Evolutionary conservation across 2,888 invertebrate genomes (phyloP), one percentile per base, ranked within the genome.

Genomic region (Nezara viridula): DNA sequence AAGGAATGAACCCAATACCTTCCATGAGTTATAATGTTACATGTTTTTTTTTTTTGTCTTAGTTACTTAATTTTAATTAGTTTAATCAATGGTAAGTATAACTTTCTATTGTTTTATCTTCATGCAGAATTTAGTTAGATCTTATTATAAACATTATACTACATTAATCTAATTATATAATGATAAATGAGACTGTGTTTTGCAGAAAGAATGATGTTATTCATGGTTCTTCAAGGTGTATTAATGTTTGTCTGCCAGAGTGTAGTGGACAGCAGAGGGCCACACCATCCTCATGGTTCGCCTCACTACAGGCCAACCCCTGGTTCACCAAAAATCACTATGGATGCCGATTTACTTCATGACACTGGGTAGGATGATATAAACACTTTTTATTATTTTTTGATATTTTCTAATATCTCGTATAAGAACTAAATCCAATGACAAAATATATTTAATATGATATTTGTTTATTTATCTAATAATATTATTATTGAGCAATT

Each of bases 341-440:
- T 95, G 88, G 96, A 97, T 92, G 93, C 94, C 19, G 94, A 96
- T 91, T 93, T 97, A 37, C 93, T 97, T 89, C 96, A 96, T 91
- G 97, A 97, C 92, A 94, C 95, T 73, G 95, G 95, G 97, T 97
- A 93, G 93, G 94, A 92, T 88, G 32, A 50, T 86, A 50, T 6
- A n/a, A n/a, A 27, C 27, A 49, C 49, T 86, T 86, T 4, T 86
- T 86, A 24, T 19, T 86, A 16, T 9, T 50, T 3, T 27, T 52
- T n/a, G 24, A 40, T 19, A 85, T 40, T 14, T 19, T 14, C 44
- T 47, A 16, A 7, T 10, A 32, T 2, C 37, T 40, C 3, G 2
- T 55, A 60, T 60, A 16, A 27, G 4, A 60, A 27, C 60, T 27
- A 27, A 27, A 60, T 27, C 27, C 14, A 3, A 14, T 14, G 14